A percentile compares a stretch with the other conserved stretches of the same genome.
phyloP scores from a whole-genome alignment of 1,140 invertebrate species.

The Megathymus violae region DNA sequence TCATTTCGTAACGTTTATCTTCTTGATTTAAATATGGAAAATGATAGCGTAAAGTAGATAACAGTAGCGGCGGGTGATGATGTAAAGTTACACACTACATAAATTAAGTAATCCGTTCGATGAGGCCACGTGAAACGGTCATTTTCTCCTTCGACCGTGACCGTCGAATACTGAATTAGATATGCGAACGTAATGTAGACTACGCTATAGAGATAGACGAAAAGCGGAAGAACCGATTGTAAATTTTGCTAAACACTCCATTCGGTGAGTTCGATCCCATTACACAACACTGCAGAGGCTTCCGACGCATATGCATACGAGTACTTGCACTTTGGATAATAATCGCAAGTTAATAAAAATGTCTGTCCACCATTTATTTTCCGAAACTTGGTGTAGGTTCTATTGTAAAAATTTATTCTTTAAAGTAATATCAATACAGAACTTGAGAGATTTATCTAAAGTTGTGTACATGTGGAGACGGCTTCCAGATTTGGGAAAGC shows the following conservation, averaged over 20 bases:
- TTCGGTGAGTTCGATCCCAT: not conserved
- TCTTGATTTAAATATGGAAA: conserved; percentile 3
- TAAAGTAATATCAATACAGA: too few species aligned
- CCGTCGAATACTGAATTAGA: conserved; percentile 3
- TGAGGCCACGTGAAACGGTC: conserved; percentile 11
- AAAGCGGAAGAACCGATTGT: not conserved
- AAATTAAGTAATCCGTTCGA: conserved; percentile 8
- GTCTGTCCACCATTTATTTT: too few species aligned
- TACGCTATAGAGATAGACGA: not conserved
- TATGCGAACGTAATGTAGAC: not conserved
- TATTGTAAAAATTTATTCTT: too few species aligned
- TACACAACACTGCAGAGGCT: too few species aligned
- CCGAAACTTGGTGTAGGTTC: too few species aligned
- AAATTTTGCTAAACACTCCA: not conserved
- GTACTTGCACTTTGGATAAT: too few species aligned
- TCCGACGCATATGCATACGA: too few species aligned
- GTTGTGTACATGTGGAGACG: not conserved
- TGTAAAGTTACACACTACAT: not conserved
- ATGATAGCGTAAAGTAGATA: conserved; percentile 16
- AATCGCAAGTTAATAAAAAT: too few species aligned
- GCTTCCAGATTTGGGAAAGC: conserved; percentile 31
- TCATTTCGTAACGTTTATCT: not conserved
- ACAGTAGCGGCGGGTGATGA: conserved; percentile 13
- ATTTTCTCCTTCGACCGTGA: conserved; percentile 23
- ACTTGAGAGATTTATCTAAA: too few species aligned